These are phyloP conservation scores for Dromas ardeola DNA, from an alignment of 2,113 vertebrate species.

Conservation along the genomic window DNA sequence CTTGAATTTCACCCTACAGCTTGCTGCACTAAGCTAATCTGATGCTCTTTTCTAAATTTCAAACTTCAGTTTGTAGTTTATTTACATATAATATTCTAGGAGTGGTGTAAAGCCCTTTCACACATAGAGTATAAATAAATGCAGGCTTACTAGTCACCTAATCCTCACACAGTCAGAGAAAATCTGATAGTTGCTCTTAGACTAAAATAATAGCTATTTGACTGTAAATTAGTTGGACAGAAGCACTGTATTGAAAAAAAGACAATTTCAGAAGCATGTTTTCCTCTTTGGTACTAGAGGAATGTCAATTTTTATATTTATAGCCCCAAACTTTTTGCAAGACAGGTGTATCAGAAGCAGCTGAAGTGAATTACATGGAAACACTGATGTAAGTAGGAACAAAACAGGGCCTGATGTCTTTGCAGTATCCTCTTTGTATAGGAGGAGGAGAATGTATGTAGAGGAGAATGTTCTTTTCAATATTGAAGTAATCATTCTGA, in stretches of 20 bases:
- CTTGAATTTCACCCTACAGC: background rate
- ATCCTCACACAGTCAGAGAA: background rate
- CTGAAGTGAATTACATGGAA: background rate
- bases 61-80: background rate
- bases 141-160: background rate
- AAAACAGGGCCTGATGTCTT: background rate
- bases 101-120: background rate
- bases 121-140: background rate
- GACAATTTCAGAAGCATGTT: background rate
- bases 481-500: background rate
- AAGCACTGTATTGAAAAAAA: background rate
- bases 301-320: background rate
- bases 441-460: background rate
- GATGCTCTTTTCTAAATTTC: background rate
- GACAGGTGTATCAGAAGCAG: background rate
- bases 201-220: background rate
- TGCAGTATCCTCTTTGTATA: background rate
- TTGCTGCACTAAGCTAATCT: background rate
- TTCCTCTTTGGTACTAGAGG: background rate
- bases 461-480: background rate
- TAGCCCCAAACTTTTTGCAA: background rate
- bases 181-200: background rate
- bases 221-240: background rate
- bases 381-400: background rate
- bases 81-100: background rate